Percentiles rank a stretch among this genome's conserved stretches.
phyloP scores from a whole-genome alignment of 2,113 vertebrate genomes.

The Motacilla alba region DNA sequence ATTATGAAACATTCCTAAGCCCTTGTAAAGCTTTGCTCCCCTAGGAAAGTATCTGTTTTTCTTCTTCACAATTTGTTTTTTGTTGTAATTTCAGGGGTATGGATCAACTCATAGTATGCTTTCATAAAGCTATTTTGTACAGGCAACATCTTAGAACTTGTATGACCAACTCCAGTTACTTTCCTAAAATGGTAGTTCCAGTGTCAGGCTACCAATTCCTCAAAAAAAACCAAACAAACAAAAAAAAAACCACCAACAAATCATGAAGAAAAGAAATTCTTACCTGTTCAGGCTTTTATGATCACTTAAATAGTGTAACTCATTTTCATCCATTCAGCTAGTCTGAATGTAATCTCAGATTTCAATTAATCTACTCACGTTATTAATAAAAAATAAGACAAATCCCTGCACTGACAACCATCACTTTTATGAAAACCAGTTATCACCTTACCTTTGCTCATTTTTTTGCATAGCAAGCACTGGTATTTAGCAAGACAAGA shows the following conservation, averaged over 20 bases:
- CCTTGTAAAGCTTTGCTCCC: background rate
- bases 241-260: too few relatives aligned
- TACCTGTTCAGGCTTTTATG: background rate
- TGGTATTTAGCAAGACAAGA: background rate
- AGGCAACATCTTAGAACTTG: background rate
- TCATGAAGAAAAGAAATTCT: rapidly evolving
- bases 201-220: background rate
- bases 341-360: background rate
- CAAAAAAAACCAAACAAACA: too few relatives aligned
- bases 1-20: background rate
- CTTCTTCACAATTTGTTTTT: background rate
- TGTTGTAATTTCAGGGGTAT: background rate
- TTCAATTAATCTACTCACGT: background rate
- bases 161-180: background rate
- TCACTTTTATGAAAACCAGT: background rate
- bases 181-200: background rate
- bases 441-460: background rate
- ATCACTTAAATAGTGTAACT: background rate
- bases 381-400: background rate
- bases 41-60: background rate
- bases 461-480: background rate
- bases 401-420: background rate
- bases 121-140: background rate
- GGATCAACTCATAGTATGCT: background rate
- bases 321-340: background rate